Conservation (phyloP, 1,140 invertebrate species). For the Homalodisca vitripennis region DNA sequence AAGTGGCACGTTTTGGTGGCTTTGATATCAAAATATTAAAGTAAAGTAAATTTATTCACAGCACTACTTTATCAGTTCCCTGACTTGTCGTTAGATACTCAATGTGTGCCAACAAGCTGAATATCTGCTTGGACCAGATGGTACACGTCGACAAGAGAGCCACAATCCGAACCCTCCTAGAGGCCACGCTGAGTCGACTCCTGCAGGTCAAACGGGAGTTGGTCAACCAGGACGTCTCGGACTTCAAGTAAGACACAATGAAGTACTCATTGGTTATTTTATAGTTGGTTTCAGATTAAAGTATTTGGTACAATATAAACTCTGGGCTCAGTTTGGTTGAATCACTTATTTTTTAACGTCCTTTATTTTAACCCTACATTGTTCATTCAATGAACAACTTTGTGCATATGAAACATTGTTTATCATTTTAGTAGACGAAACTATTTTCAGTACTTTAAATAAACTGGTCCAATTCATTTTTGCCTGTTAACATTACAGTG, state of each 20-base stretch:
- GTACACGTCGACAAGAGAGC: conserved; percentile 7
- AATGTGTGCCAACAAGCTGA: conserved; percentile 18
- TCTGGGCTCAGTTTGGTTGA: no score
- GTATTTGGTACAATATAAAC: no score
- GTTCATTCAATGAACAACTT: no score
- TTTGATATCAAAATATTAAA: neutral
- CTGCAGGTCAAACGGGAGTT: conserved; percentile 23
- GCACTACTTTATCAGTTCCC: neutral
- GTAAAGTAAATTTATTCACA: neutral
- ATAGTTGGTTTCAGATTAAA: no score
- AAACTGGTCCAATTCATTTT: no score
- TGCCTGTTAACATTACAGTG: no score
- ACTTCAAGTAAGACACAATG: conserved; percentile 19
- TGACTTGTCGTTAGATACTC: neutral
- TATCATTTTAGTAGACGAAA: no score
- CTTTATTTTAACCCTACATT: no score
- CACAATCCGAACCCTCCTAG: neutral
- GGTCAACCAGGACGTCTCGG: neutral
- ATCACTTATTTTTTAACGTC: no score
- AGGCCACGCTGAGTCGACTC: neutral
- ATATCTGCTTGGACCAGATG: conserved; percentile 14
- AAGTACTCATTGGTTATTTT: no score
- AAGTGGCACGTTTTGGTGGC: neutral
- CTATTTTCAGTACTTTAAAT: no score
- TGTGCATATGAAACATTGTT: no score